phyloP scores from a whole-genome alignment of 2,797 vertebrate genomes.

The Helarctos malayanus region DNA sequence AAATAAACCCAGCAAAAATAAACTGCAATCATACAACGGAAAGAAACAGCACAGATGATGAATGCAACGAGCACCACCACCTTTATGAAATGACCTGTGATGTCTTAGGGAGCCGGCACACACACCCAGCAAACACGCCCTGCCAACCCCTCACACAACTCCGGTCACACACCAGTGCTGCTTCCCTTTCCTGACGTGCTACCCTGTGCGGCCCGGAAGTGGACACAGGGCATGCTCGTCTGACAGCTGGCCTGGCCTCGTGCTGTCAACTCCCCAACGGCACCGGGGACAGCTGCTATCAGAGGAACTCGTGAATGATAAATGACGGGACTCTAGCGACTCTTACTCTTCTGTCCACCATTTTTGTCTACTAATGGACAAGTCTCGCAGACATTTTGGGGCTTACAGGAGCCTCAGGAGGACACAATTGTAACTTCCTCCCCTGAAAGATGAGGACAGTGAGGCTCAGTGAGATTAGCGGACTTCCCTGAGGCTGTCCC shows the following conservation, averaged over 20 bases:
- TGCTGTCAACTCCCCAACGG: neutral
- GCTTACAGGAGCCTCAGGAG: neutral
- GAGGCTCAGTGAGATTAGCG: neutral
- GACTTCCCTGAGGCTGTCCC: neutral
- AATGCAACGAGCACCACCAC: neutral
- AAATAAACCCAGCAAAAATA: neutral
- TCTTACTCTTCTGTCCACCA: neutral
- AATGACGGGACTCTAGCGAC: neutral
- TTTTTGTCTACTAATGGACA: neutral
- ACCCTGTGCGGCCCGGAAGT: rapidly evolving
- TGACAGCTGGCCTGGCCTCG: neutral
- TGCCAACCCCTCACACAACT: neutral
- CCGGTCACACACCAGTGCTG: too few relatives aligned
- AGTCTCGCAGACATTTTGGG: neutral
- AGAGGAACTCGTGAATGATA: neutral
- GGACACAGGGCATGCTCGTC: neutral
- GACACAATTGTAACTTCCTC: neutral
- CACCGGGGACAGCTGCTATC: too few relatives aligned
- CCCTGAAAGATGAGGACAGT: neutral
- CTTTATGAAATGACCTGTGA: neutral
- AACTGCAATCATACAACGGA: neutral
- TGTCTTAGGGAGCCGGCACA: neutral
- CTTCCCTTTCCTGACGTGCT: neutral
- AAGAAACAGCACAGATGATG: neutral
- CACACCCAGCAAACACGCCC: neutral